Evolutionary conservation across 1,140 invertebrate species (phyloP).

Genomic region (Eufriesea mexicana): DNA sequence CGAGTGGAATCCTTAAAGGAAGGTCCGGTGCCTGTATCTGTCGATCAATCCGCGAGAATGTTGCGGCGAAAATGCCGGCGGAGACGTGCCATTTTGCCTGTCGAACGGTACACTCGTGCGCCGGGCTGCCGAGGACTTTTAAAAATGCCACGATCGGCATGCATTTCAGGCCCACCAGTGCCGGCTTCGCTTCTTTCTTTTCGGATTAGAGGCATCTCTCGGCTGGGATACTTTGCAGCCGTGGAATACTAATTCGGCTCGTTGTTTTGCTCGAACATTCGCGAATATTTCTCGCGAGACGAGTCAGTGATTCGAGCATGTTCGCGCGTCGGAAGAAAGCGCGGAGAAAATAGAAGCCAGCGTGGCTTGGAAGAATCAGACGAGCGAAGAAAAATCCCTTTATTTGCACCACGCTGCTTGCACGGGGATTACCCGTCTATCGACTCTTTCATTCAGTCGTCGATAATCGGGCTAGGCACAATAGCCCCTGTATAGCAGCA

Average conservation of each 20-base stretch:
- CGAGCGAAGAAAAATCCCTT: conserved; percentile 9
- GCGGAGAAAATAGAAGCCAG: neutral
- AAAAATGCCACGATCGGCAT: too few relatives aligned
- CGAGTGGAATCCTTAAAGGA: conserved; percentile 21
- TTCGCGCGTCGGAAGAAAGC: neutral
- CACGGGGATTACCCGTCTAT: conserved; percentile 46
- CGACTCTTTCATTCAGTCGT: conserved; percentile 56
- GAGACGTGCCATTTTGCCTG: neutral
- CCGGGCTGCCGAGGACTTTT: neutral
- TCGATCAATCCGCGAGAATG: conserved; percentile 30
- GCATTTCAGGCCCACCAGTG: too few relatives aligned
- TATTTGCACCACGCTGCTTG: conserved; percentile 42
- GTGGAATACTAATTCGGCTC: too few relatives aligned
- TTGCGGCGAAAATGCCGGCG: neutral
- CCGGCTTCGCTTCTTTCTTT: too few relatives aligned
- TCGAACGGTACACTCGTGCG: too few relatives aligned
- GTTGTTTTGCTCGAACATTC: too few relatives aligned
- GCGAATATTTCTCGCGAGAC: too few relatives aligned
- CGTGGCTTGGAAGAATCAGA: neutral
- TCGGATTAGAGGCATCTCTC: too few relatives aligned
- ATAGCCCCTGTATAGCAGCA: conserved; percentile 61
- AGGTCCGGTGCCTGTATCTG: conserved; percentile 11
- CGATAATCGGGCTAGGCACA: conserved; percentile 56
- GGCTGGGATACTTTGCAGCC: too few relatives aligned
- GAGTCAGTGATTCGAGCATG: neutral